Conservation (phyloP, 1,140 invertebrate genomes). For the Sitobion miscanthi region DNA sequence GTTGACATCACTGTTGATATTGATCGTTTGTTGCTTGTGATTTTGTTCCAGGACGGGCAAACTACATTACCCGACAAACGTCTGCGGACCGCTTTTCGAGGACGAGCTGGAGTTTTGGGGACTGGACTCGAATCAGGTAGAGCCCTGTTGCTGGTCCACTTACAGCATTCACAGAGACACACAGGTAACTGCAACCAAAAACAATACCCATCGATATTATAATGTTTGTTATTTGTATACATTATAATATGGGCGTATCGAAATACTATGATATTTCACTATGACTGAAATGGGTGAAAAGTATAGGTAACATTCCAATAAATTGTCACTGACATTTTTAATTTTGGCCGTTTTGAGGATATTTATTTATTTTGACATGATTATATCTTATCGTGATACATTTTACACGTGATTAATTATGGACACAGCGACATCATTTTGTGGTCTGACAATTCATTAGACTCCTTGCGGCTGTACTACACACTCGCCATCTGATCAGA, state of each 20-base stretch:
- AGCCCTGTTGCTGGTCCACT: conserved; percentile 93
- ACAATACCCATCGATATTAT: neutral
- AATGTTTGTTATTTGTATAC: neutral
- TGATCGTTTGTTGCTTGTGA: neutral
- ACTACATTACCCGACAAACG: conserved; percentile 84
- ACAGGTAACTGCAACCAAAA: conserved; percentile 66
- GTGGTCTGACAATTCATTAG: neutral
- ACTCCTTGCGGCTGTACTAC: neutral
- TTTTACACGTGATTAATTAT: too few species aligned
- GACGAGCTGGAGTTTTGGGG: conserved; percentile 85
- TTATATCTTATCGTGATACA: neutral
- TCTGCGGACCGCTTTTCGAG: conserved; percentile 85
- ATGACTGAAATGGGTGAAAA: neutral
- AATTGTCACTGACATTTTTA: neutral
- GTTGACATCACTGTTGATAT: neutral
- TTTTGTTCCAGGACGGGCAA: conserved; percentile 70
- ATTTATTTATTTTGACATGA: neutral
- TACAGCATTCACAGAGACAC: conserved; percentile 91
- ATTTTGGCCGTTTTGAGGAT: neutral
- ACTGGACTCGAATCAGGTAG: conserved; percentile 79
- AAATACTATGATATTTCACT: too few species aligned
- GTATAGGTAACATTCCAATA: neutral
- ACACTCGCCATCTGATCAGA: neutral
- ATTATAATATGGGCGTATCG: too few species aligned
- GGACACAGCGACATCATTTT: neutral